Evolutionary conservation across 2,797 vertebrate species (phyloP).

Genomic region (Megaceryle alcyon): DNA sequence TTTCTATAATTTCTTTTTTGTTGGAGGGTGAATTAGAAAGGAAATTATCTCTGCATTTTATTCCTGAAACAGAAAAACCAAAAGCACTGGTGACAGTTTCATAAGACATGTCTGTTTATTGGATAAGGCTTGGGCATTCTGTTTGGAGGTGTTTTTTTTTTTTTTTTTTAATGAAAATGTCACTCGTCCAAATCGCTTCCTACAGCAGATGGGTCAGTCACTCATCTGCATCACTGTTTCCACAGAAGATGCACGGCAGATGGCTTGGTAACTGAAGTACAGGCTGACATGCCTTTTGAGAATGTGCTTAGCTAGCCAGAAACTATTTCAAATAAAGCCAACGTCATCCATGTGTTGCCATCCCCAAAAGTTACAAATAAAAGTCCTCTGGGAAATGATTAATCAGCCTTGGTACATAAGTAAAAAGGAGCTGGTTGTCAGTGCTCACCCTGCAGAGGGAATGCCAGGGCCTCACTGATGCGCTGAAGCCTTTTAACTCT

Average conservation of each 20-base stretch:
- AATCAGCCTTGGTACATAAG: background rate
- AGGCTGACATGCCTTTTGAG: background rate
- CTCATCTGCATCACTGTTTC: background rate
- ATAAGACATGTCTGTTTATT: background rate
- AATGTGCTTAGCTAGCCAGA: background rate
- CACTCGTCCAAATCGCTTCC: background rate
- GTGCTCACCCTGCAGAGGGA: background rate
- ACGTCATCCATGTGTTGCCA: background rate
- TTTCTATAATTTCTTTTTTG: background rate
- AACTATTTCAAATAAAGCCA: background rate
- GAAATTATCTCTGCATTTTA: background rate
- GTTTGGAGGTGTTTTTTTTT: background rate
- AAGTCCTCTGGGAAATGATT: conserved; percentile 32
- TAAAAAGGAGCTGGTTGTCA: background rate
- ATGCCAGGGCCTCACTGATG: background rate
- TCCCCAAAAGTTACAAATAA: background rate
- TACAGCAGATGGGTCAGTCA: rapidly evolving
- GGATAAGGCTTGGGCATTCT: background rate
- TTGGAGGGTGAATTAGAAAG: background rate
- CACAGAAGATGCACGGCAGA: background rate
- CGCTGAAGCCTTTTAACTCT: background rate
- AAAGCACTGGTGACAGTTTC: background rate
- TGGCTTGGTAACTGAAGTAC: background rate
- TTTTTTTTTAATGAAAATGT: background rate
- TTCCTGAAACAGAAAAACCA: background rate